A percentile compares a stretch with the other conserved stretches of the same genome.
Conservation (phyloP, 2,797 vertebrate genomes). For the Melanotaenia nigrans region DNA sequence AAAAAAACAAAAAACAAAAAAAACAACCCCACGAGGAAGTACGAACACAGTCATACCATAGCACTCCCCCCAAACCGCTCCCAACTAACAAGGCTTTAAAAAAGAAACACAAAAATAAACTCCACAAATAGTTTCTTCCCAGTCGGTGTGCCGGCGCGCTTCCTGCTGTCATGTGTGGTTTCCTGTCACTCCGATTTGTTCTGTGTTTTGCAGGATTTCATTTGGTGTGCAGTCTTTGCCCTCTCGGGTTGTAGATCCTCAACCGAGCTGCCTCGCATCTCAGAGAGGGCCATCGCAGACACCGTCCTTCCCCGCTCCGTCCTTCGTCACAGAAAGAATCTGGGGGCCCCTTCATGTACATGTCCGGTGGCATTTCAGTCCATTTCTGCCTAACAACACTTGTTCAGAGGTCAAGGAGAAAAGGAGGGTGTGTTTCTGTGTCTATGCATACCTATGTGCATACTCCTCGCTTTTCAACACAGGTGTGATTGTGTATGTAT, state of each 20-base stretch:
- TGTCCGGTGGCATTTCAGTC: constrained; percentile 62
- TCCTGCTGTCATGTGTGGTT: constrained; percentile 49
- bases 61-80: constrained; percentile 46
- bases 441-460: constrained; percentile 63
- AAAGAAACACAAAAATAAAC: constrained; percentile 79
- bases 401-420: constrained; percentile 66
- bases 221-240: constrained; percentile 43
- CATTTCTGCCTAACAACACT: constrained; percentile 55
- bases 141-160: constrained; percentile 47
- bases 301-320: constrained; percentile 29
- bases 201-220: constrained; percentile 56
- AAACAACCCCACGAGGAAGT: constrained; percentile 35
- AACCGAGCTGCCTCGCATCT: constrained; percentile 40
- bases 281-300: constrained; percentile 52
- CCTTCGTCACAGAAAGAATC: constrained; percentile 44
- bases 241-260: constrained; percentile 30
- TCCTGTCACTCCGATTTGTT: constrained; percentile 43
- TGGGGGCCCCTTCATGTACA: constrained; percentile 55
- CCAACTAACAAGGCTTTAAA: constrained; percentile 68
- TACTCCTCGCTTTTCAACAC: constrained; percentile 53
- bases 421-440: constrained; percentile 51
- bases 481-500: constrained; percentile 38
- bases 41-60: constrained; percentile 66
- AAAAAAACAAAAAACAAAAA: neutral
- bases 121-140: constrained; percentile 75